phyloP scores from a whole-genome alignment of 2,113 vertebrate species.

The Erythrocercus mccallii region DNA sequence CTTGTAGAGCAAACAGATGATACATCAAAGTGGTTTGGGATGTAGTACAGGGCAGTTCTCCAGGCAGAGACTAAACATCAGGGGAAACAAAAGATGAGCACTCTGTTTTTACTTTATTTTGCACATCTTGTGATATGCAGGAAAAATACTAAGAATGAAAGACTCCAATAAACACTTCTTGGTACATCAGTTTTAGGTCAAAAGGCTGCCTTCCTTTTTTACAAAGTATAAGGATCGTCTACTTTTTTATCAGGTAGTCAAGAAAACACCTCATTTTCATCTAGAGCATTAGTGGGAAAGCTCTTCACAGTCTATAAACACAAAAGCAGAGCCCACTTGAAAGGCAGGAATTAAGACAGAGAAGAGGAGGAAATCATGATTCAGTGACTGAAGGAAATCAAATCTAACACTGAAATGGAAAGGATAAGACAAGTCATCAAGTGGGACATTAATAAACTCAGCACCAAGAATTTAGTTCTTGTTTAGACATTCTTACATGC shows the following conservation, averaged over 20 bases:
- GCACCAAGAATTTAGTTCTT: neutral
- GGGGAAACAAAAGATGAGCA: neutral
- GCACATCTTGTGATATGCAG: neutral
- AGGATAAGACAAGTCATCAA: neutral
- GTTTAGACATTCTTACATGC: neutral
- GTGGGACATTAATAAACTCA: neutral
- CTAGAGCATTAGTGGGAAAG: neutral
- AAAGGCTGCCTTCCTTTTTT: neutral
- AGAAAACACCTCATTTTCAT: neutral
- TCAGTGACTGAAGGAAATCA: neutral
- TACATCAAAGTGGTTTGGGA: neutral
- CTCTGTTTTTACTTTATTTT: neutral
- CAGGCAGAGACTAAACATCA: neutral
- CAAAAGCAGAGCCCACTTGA: neutral
- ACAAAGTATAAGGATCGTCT: neutral
- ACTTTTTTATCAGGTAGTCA: neutral
- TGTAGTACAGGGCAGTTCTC: neutral
- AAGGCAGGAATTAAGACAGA: neutral
- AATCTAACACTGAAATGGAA: neutral
- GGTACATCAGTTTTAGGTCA: neutral
- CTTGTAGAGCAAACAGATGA: neutral
- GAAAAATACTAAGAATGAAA: neutral
- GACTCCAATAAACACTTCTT: neutral
- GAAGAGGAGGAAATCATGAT: neutral
- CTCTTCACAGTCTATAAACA: neutral